Evolutionary conservation across 2,797 vertebrate genomes (phyloP), one percentile per base, ranked within the genome.

Genomic region (Enteromius mattozi): DNA sequence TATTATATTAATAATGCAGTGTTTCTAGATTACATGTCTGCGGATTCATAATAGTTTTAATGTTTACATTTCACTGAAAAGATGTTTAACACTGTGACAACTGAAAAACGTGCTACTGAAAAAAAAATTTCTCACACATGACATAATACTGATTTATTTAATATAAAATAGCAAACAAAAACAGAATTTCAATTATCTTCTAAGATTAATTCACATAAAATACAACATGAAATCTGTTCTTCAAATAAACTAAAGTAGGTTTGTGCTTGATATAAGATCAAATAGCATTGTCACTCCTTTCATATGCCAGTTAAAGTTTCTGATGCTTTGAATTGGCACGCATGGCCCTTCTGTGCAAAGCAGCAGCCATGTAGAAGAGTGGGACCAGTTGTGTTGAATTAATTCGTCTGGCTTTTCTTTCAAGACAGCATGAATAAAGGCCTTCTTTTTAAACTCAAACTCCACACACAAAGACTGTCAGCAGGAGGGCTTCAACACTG

Each of bases 351-450:
- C 65, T 83, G 24, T 66, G 33, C n/a, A 69, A 83, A 33, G 19
- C 74, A 83, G 47, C 27, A 13, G 49, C 63, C 47, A 30, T 83
- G 17, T 30, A 78, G 37, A 78, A 47, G 19, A 45, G 61, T 56
- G 35, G 16, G 61, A 76, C 17, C 21, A 49, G 37, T 78, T 79
- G 54, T 21, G 16, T 51, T 37, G 30, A 61, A 69, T 77, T 10
- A 59, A 83, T 86, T 61, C 8, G 27, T 76, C 56, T 37, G 65
- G n/a, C 37, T 61, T 84, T 70, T 47, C 63, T 59, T 35, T 56
- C 12, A 21, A 86, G 61, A 81, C n/a, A 54, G 78, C 13, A 19
- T 71, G 14, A 71, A 83, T 40, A 84, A 70, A 87, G 63, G 37
- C 37, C 2, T 59, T 51, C 30, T 68, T 61, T 33, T 49, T 78